Evolutionary conservation across 1,140 invertebrate genomes (phyloP).

Genomic region (Pseudachorutes palmiensis): DNA sequence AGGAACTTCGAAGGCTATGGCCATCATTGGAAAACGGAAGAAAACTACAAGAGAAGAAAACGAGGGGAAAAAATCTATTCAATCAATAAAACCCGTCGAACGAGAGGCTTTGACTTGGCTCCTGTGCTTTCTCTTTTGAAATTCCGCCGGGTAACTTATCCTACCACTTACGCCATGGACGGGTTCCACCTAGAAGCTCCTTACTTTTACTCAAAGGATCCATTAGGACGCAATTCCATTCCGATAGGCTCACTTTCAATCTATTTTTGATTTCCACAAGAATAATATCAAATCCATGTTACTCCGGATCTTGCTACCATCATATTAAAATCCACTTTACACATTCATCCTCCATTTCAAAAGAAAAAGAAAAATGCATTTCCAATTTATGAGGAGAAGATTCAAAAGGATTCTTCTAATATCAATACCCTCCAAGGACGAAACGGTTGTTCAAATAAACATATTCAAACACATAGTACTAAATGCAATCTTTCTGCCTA

Average conservation of each 20-base stretch:
- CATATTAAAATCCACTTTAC: no score
- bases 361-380: no score
- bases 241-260: slow-evolving; percentile 9
- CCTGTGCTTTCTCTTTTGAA: not conserved
- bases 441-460: no score
- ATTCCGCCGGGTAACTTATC: not conserved
- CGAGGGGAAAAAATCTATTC: slow-evolving; percentile 22
- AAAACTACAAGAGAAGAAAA: not conserved
- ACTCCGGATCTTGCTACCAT: not conserved
- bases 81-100: slow-evolving; percentile 21
- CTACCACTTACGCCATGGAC: not conserved
- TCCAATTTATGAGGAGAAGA: no score
- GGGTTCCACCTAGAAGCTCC: not conserved
- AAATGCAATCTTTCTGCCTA: no score
- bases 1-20: no score
- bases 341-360: no score
- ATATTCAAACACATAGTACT: no score
- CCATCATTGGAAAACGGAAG: not conserved
- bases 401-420: no score
- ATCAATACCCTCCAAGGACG: no score
- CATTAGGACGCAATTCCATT: slow-evolving; percentile 7
- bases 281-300: not conserved
- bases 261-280: slow-evolving; percentile 4
- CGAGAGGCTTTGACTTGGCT: not conserved
- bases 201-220: not conserved